These are phyloP conservation scores for Naja naja DNA, from an alignment of 2,113 vertebrate species.

Conservation along the genomic window DNA sequence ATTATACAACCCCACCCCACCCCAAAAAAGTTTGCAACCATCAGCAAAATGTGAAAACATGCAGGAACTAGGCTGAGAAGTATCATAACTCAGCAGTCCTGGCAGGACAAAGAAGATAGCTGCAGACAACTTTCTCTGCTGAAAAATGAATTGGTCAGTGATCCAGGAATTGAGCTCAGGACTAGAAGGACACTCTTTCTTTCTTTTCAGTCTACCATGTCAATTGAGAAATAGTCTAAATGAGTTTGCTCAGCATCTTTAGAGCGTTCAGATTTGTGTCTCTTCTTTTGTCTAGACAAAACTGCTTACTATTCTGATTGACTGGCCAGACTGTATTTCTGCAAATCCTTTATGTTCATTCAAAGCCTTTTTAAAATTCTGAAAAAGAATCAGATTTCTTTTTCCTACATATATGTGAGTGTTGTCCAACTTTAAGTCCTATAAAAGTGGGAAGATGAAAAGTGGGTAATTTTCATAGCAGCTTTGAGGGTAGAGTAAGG, in stretches of 20 bases:
- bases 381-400: neutral
- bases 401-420: neutral
- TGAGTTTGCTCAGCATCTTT: conserved; percentile 11
- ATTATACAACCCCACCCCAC: neutral
- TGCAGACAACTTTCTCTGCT: conserved; percentile 1
- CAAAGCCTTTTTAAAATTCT: conserved; percentile 3
- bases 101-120: conserved; percentile 40
- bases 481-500: neutral
- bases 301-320: neutral
- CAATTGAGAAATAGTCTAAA: conserved; percentile 33
- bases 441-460: neutral
- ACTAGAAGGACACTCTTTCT: neutral
- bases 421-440: neutral
- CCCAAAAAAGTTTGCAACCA: conserved; percentile 11
- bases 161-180: neutral
- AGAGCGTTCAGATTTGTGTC: conserved; percentile 9
- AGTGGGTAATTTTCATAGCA: neutral
- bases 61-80: conserved; percentile 51
- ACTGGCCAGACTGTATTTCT: neutral
- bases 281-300: conserved; percentile 18
- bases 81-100: conserved; percentile 45
- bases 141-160: conserved; percentile 31
- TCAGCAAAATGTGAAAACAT: conserved; percentile 30
- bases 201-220: conserved; percentile 13
- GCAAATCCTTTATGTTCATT: conserved; percentile 2